A percentile compares a stretch with the other conserved stretches of the same genome.
These are phyloP conservation scores for Drosophila aldrichi DNA, from an alignment of 2,888 invertebrate species.

Conservation along the genomic window DNA sequence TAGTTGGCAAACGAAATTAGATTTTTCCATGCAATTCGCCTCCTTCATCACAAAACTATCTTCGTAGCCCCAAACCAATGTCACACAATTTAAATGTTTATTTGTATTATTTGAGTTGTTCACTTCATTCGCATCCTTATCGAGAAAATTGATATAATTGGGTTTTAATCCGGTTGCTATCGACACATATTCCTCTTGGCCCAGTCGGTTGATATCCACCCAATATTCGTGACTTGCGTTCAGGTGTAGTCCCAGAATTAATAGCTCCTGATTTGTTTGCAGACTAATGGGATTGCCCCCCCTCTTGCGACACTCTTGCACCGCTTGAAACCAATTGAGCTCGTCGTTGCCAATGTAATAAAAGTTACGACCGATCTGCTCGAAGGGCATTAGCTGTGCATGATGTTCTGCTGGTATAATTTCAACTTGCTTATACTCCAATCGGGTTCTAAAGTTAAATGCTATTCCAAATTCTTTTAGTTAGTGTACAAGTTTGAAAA, in stretches of 20 bases:
- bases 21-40: constrained; percentile 13
- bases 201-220: constrained; percentile 40
- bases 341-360: constrained; percentile 22
- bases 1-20: constrained; percentile 32
- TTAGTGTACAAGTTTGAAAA: neutral
- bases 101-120: neutral
- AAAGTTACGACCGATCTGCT: constrained; percentile 26
- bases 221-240: constrained; percentile 29
- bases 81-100: constrained; percentile 21
- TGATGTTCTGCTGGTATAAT: constrained; percentile 11
- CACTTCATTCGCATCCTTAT: neutral
- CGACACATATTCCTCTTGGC: constrained; percentile 37
- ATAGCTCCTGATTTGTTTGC: constrained; percentile 8
- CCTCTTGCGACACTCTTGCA: constrained; percentile 36
- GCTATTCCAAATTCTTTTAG: constrained; percentile 2
- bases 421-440: constrained; percentile 33
- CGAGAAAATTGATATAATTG: constrained; percentile 18
- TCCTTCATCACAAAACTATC: constrained; percentile 35
- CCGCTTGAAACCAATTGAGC: constrained; percentile 43
- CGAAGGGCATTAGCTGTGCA: constrained; percentile 13
- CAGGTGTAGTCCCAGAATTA: constrained; percentile 7
- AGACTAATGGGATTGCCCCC: constrained; percentile 31
- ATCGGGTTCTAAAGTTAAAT: constrained; percentile 18
- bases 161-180: constrained; percentile 25
- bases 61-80: constrained; percentile 14